Percentiles rank a stretch among this genome's conserved stretches.
Evolutionary conservation across 2,888 invertebrate species (phyloP).

Genomic region (Octodonta nipae): DNA sequence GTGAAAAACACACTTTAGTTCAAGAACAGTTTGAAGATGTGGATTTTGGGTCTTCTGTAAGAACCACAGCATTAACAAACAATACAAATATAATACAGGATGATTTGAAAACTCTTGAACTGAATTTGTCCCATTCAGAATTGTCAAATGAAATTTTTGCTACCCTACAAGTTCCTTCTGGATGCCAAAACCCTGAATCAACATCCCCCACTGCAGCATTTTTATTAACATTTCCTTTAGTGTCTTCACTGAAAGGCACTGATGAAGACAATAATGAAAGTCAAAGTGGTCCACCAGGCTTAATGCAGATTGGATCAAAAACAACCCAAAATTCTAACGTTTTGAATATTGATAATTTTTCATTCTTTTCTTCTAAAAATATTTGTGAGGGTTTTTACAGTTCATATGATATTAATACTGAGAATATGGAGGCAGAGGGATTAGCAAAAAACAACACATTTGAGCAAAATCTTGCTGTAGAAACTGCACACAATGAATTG

Average conservation of each 20-base stretch:
- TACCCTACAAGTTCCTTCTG: conserved; percentile 43
- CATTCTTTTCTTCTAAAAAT: conserved; percentile 25
- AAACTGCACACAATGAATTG: too few relatives aligned
- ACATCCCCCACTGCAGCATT: conserved; percentile 67
- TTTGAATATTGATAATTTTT: conserved; percentile 32
- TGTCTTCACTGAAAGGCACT: conserved; percentile 45
- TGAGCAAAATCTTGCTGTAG: too few relatives aligned
- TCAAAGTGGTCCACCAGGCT: conserved; percentile 34
- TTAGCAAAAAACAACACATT: too few relatives aligned
- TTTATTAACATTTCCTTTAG: conserved; percentile 60
- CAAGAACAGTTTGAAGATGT: too few relatives aligned
- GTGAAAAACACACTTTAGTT: too few relatives aligned
- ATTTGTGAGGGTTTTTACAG: not conserved
- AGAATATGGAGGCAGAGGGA: too few relatives aligned
- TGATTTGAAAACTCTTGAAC: conserved; percentile 18
- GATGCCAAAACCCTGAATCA: conserved; percentile 44
- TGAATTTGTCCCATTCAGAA: conserved; percentile 36
- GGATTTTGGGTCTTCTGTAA: not conserved
- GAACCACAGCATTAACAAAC: conserved; percentile 2
- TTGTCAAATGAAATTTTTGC: conserved; percentile 48
- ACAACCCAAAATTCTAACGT: conserved; percentile 27
- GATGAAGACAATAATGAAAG: conserved; percentile 41
- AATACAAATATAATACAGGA: conserved; percentile 5
- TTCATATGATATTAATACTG: not conserved
- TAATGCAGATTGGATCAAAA: conserved; percentile 38